Evolutionary conservation across 2,113 vertebrate species (phyloP), one percentile per base, ranked within the genome.

Genomic region (Ptilorrhoa leucosticta): DNA sequence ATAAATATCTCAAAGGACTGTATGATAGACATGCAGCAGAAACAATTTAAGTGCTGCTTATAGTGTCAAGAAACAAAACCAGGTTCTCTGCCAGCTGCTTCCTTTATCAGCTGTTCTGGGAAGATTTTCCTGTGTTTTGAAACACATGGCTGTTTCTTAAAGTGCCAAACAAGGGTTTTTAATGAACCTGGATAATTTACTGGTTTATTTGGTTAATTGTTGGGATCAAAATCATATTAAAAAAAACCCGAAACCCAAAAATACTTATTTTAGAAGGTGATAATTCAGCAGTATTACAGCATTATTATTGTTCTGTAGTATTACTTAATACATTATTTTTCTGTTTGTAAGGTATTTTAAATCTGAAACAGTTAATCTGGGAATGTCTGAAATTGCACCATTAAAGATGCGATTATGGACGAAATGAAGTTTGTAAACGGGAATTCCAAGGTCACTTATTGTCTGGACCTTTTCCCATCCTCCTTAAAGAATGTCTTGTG

Each of bases 81-180:
- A 81, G 72, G 42, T 57, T 72, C 66, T 93, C 71, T 88, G 39
- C 42, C 61, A 70, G 50, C 58, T 66, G 15, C 45, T 88, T 91
- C 27, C 39, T 77, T 91, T 83, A 51, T 77, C 79, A 65, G 42
- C 63, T 73, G 9, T 75, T 87, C 80, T 50, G 28, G 42, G 37
- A 77, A 54, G 75, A 60, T 73, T 85, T 90, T 79, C 37, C 50
- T 64, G 3, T 71, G 48, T 61, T 93, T 89, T 84, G 31, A 87
- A 87, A 45, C 40, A 61, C 17, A 15, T 15, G 75, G 21, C 21
- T 81, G 33, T 71, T 92, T 83, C 24, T 84, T 82, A 33, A 83
- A 87, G 53, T 60, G 33, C 44, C 28, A 37, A 45, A 23, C 22
- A 53, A 45, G 18, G 1, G 0, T 37, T 86, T 83, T 81, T 61